Evolutionary conservation across 2,888 invertebrate species (phyloP).

Genomic region (Napeogenes sylphis): DNA sequence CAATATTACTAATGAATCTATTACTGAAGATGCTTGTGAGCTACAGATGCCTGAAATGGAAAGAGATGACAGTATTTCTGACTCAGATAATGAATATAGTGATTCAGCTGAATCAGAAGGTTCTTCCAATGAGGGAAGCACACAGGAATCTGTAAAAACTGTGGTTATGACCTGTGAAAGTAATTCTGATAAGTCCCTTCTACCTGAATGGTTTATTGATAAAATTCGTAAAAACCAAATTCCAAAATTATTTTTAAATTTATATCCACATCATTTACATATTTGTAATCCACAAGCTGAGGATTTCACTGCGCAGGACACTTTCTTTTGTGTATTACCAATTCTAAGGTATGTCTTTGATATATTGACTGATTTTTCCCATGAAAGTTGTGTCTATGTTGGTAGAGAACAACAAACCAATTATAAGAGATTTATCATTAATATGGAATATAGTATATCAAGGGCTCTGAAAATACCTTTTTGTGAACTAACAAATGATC

Average conservation of each 20-base stretch:
- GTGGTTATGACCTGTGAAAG: not conserved
- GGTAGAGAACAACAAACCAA: slow-evolving; percentile 54
- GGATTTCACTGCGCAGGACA: slow-evolving; percentile 78
- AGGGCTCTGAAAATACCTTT: slow-evolving; percentile 45
- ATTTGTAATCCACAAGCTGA: slow-evolving; percentile 85
- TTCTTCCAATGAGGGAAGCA: slow-evolving; percentile 31
- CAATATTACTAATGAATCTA: slow-evolving; percentile 39
- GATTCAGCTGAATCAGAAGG: slow-evolving; percentile 36
- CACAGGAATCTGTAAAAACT: slow-evolving; percentile 24
- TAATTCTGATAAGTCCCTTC: slow-evolving; percentile 19
- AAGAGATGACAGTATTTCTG: slow-evolving; percentile 27
- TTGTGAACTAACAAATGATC: slow-evolving; percentile 45
- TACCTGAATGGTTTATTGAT: slow-evolving; percentile 79
- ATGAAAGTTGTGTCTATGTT: slow-evolving; percentile 57
- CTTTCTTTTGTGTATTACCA: slow-evolving; percentile 78
- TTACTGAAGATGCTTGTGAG: slow-evolving; percentile 29
- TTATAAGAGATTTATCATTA: slow-evolving; percentile 52
- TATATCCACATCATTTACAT: slow-evolving; percentile 80
- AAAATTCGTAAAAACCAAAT: slow-evolving; percentile 79
- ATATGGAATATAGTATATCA: slow-evolving; percentile 42
- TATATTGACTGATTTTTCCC: slow-evolving; percentile 58
- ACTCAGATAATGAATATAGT: slow-evolving; percentile 33
- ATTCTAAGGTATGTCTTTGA: slow-evolving; percentile 80
- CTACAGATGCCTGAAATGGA: slow-evolving; percentile 36
- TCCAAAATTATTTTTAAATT: slow-evolving; percentile 82